Evolutionary conservation across 2,888 invertebrate genomes (phyloP), one percentile per base, ranked within the genome.

Genomic region (Netelia inedita): DNA sequence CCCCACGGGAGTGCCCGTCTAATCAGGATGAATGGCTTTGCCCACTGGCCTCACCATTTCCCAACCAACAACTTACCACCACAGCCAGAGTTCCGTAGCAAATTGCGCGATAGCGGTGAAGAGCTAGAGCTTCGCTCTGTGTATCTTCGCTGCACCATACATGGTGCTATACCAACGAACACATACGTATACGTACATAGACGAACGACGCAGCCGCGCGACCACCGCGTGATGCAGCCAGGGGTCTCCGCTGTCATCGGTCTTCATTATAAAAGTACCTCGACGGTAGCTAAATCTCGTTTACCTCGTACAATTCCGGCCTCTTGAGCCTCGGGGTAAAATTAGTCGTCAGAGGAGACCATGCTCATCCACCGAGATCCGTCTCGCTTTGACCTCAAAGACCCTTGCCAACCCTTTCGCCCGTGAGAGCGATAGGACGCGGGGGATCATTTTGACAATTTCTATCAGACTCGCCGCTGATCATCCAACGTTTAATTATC

Each of bases 11-110:
- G 89, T 89, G 88, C 89, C 82, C 89, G 88, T 92, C 91, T 92
- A 92, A 92, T 92, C 92, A 92, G 90, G 87, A 92, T 92, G 92
- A 92, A 92, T 92, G 91, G 90, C 88, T 90, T 88, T 88, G 89
- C 88, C 89, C 88, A 87, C 87, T 89, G 86, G 88, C 89, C 88
- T 65, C 85, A 83, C 85, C 87, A 87, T 90, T 90, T 89, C 86
- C 89, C 88, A 84, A 88, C 89, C 89, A 87, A 89, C 89, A 88
- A 91, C 91, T 92, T 89, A 89, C 82, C 88, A 82, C 85, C 74
- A 16, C 19, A 65, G 35, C 6, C 65, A 41, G 41, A 41, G 16
- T 21, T 5, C 21, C 46, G 57, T 57, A 46, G 73, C 72, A 84
- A 76, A 84, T 73, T 63, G 66, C 76, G 68, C 72, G 68, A 79